A percentile compares a stretch with the other conserved stretches of the same genome.
Conservation (phyloP, 2,888 invertebrate genomes). For the Drosophila borealis region DNA sequence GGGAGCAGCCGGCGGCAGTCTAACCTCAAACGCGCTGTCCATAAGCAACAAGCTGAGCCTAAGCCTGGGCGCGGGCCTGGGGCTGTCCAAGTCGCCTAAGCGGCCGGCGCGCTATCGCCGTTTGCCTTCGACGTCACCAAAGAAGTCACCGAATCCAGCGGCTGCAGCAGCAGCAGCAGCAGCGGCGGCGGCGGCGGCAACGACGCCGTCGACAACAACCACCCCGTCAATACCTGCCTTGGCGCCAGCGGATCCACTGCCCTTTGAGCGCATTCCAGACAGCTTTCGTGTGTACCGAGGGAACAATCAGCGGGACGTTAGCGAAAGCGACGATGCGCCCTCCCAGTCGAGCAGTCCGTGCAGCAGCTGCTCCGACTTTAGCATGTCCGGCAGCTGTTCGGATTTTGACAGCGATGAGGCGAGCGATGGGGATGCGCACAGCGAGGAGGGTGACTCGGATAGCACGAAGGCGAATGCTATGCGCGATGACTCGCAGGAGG, state of each 20-base stretch:
- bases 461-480: conserved; percentile 45
- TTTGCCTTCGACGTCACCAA: conserved; percentile 82
- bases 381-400: conserved; percentile 83
- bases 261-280: conserved; percentile 84
- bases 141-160: conserved; percentile 81
- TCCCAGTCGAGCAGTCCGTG: conserved; percentile 84
- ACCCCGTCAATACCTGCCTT: conserved; percentile 9
- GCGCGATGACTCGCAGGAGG: conserved; percentile 55
- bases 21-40: conserved; percentile 64
- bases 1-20: conserved; percentile 53
- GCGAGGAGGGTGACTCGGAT: conserved; percentile 79
- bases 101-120: conserved; percentile 82
- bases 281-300: conserved; percentile 87
- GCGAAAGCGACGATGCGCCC: conserved; percentile 84
- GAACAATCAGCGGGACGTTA: conserved; percentile 83
- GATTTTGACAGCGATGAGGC: conserved; percentile 85
- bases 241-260: conserved; percentile 53
- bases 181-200: conserved; percentile 14
- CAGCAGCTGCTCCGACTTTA: conserved; percentile 84
- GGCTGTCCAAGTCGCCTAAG: conserved; percentile 82
- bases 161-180: conserved; percentile 39
- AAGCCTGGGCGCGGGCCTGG: conserved; percentile 49
- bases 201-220: conserved; percentile 5
- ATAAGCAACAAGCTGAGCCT: conserved; percentile 72
- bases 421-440: conserved; percentile 82